Conservation (phyloP, 2,888 invertebrate genomes). For the Troides helena region DNA sequence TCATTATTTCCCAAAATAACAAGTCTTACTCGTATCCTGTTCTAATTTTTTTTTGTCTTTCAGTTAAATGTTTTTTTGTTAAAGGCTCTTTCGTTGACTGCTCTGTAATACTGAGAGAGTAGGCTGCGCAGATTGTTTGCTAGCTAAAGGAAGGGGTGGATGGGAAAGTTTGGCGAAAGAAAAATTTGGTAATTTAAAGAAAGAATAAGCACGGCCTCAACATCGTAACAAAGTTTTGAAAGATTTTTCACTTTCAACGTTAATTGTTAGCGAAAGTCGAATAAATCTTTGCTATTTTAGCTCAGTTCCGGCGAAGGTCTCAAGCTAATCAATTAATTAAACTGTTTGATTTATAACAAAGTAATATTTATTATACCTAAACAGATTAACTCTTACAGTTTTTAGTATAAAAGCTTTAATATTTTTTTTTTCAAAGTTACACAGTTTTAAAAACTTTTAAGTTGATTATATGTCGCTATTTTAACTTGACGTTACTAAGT, state of each 20-base stretch:
- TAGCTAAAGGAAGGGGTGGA: constrained; percentile 74
- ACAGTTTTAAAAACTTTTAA: not conserved
- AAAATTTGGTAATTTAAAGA: constrained; percentile 76
- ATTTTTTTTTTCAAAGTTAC: not conserved
- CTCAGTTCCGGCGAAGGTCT: constrained; percentile 54
- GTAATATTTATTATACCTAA: constrained; percentile 37
- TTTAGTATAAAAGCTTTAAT: not conserved
- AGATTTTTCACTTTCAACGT: constrained; percentile 78
- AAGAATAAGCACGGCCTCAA: constrained; percentile 65
- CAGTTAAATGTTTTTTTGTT: constrained; percentile 1
- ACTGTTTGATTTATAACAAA: constrained; percentile 31
- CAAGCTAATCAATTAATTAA: constrained; percentile 74
- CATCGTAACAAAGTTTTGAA: constrained; percentile 59
- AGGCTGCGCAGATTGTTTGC: constrained; percentile 62
- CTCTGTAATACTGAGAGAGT: constrained; percentile 45
- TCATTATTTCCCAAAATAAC: too few relatives aligned
- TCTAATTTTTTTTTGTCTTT: too few relatives aligned
- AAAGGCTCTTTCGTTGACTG: constrained; percentile 33
- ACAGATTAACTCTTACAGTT: not conserved
- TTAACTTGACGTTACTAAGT: too few relatives aligned
- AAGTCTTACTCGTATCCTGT: too few relatives aligned
- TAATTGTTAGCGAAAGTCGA: constrained; percentile 76
- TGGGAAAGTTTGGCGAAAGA: constrained; percentile 71
- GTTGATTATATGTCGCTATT: too few relatives aligned
- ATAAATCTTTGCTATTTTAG: constrained; percentile 72